phyloP scores from a whole-genome alignment of 2,797 vertebrate genomes.

The Sebastes jordani region DNA sequence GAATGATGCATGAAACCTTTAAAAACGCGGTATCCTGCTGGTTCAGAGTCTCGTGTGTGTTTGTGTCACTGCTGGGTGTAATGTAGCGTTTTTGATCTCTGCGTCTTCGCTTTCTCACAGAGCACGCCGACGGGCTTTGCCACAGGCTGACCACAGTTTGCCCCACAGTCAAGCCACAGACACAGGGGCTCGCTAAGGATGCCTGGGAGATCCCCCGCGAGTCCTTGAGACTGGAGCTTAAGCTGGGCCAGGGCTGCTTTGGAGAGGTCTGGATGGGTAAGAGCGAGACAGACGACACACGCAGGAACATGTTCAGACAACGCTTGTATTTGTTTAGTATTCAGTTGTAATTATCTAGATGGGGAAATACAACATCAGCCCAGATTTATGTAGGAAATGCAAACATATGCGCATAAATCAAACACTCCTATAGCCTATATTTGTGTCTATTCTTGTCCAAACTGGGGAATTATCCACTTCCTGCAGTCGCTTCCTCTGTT shows the following conservation, averaged over 20 bases:
- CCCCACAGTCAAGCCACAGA: constrained; percentile 96
- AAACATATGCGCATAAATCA: not conserved
- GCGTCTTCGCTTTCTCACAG: constrained; percentile 65
- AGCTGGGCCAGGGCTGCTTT: constrained; percentile 96
- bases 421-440: constrained; percentile 11
- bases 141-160: constrained; percentile 94
- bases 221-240: constrained; percentile 92
- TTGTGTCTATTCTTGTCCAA: constrained; percentile 46
- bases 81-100: constrained; percentile 10
- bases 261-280: constrained; percentile 99
- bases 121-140: constrained; percentile 94
- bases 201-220: constrained; percentile 97
- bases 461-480: constrained; percentile 49
- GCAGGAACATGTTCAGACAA: not conserved
- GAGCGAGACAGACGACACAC: constrained; percentile 33
- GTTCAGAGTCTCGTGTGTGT: constrained; percentile 5
- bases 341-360: not conserved
- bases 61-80: constrained; percentile 5
- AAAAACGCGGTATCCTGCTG: not conserved
- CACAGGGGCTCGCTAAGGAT: constrained; percentile 95
- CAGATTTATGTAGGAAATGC: constrained; percentile 7
- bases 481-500: constrained; percentile 67
- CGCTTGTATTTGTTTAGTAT: constrained; percentile 7
- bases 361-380: not conserved
- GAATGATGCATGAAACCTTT: constrained; percentile 48